These are phyloP conservation scores for Psittacula derbiana DNA, from an alignment of 2,797 vertebrate genomes.

Conservation along the genomic window DNA sequence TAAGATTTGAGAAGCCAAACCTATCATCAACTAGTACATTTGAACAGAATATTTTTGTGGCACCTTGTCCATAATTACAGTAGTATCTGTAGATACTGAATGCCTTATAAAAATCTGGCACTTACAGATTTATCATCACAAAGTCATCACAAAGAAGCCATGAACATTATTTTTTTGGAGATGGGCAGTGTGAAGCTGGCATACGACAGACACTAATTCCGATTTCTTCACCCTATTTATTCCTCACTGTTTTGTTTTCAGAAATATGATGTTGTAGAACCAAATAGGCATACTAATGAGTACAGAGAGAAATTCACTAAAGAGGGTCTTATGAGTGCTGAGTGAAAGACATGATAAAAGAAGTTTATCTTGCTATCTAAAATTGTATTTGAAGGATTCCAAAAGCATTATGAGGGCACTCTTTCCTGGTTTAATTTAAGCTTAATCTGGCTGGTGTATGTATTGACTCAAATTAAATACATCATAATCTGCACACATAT, in stretches of 20 bases:
- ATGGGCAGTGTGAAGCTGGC: neutral
- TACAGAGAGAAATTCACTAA: neutral
- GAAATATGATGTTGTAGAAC: neutral
- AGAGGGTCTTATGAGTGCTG: neutral
- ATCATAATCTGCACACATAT: neutral
- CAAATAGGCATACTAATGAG: neutral
- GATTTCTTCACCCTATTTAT: neutral
- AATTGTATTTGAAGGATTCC: neutral
- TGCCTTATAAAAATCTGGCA: neutral
- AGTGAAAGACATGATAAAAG: neutral
- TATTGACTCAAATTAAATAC: neutral
- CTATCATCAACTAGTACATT: neutral
- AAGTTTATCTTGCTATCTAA: neutral
- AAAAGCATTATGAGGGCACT: neutral
- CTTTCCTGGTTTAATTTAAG: neutral
- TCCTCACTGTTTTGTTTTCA: neutral
- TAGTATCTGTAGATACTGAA: neutral
- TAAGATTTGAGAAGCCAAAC: neutral
- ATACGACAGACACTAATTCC: neutral
- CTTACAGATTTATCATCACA: neutral
- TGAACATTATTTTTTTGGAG: neutral
- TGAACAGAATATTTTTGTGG: neutral
- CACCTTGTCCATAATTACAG: neutral
- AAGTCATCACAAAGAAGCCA: neutral
- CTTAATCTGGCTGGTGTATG: neutral